A percentile compares a stretch with the other conserved stretches of the same genome.
phyloP scores from a whole-genome alignment of 2,888 invertebrate species.

The Athrips mouffetella region DNA sequence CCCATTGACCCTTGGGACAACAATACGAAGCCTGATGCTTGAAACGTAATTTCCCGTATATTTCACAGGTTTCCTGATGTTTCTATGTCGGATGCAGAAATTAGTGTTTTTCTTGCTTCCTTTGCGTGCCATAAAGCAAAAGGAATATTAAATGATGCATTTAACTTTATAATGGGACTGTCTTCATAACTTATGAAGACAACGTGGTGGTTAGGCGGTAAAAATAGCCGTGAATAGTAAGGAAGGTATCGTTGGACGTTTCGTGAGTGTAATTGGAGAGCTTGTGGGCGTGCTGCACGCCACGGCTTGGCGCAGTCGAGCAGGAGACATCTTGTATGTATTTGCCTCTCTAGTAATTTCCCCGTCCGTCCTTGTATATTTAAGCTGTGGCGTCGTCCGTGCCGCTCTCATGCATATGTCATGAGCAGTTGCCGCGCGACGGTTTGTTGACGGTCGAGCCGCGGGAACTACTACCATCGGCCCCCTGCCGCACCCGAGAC shows the following conservation, averaged over 20 bases:
- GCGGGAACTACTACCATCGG: slow-evolving; percentile 66
- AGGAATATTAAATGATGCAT: slow-evolving; percentile 60
- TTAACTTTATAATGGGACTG: slow-evolving; percentile 50
- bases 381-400: slow-evolving; percentile 60
- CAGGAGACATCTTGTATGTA: slow-evolving; percentile 67
- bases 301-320: slow-evolving; percentile 39
- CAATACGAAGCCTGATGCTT: too few species aligned
- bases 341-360: slow-evolving; percentile 71
- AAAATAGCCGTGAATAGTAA: slow-evolving; percentile 58
- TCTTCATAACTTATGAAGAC: slow-evolving; percentile 67
- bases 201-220: slow-evolving; percentile 46
- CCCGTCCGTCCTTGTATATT: slow-evolving; percentile 72
- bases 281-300: slow-evolving; percentile 58
- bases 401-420: slow-evolving; percentile 76
- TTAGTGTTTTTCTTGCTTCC: neutral
- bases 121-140: slow-evolving; percentile 47
- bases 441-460: slow-evolving; percentile 72
- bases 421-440: slow-evolving; percentile 76
- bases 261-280: slow-evolving; percentile 67
- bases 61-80: neutral
- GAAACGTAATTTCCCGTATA: slow-evolving; percentile 4
- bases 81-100: neutral
- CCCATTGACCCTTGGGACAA: too few species aligned
- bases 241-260: slow-evolving; percentile 55
- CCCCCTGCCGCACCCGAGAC: slow-evolving; percentile 47